Base-by-base conservation (phyloP, 2,113 vertebrate genomes). In the Sturnus vulgaris region DNA sequence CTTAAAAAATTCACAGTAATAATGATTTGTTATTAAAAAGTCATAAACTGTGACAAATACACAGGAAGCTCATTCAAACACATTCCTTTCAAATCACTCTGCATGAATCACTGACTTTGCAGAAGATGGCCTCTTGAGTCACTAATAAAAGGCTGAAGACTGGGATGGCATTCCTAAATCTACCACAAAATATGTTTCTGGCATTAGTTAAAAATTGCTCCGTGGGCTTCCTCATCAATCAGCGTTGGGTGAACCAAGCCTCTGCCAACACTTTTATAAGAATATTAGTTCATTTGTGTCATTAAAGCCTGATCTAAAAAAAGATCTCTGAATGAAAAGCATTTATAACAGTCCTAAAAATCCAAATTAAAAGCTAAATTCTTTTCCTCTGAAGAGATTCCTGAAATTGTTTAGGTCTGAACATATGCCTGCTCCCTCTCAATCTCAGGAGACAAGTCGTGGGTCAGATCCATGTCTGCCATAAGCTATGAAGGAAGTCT, bases 111-210 rank as follows among this genome's bases (percentile, higher is more conserved):
- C 88, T 92, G 63, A 83, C 87, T 91, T 93, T 83, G 68, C 64
- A 90, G 90, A 97, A 94, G 92, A 93, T 83, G 87, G 90, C 79
- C 69, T 95, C 93, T 88, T 92, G 76, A 96, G 79, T 93, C 82
- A 81, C 44, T 83, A 93, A 75, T 68, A 81, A 70, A 86, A 81
- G 47, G 56, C 85, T 86, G 88, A 95, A 90, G 76, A 73, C 49
- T 83, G 50, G 64, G 64, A 75, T 93, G 90, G 85, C 92, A 84
- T 93, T 96, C 94, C 85, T 90, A 81, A 88, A 64, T 95, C 88
- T 72, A 83, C 76, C 85, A 88, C 88, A 95, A 88, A 91, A 90
- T 88, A 85, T 81, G 42, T 88, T 87, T 88, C 82, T 95, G 88
- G 79, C 76, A 80, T 56, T 68, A 72, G 44, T 56, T 86, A 56